Base-by-base conservation (phyloP, 2,888 invertebrate species). In the Drosophila crucigera region DNA sequence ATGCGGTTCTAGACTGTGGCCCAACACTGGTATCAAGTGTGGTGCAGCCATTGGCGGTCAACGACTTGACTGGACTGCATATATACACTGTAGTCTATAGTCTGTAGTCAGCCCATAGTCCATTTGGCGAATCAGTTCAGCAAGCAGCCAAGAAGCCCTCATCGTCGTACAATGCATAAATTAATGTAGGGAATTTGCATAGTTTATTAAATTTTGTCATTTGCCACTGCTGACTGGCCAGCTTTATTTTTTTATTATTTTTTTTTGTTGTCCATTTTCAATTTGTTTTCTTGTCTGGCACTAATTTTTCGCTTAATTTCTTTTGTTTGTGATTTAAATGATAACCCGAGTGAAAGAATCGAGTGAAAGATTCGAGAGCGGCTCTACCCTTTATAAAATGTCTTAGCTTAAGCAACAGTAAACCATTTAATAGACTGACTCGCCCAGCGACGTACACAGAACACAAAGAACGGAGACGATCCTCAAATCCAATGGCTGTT, bases 321-420 rank as follows among this genome's bases (percentile, higher is more conserved):
- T 82, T 78, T 84, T 82, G 73, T 80, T 77, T 73, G 61, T 33
- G 72, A 71, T 74, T 82, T 82, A 82, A 76, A 67, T 58, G 71
- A 70, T 68, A 58, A 52, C 22, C 52, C 30, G 56, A 68, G 68
- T 63, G 80, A 80, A 78, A 80, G 80, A 76, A 22, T 41, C 64
- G 28, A 25, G n/a, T 33, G 25, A 22, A 31, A 19, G 37, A 53
- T 61, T 70, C 68, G 47, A 56, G 65, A 47, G 54, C 50, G 50
- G 31, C 53, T 69, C 61, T 65, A 53, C 67, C 69, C 74, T 69
- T 73, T 91, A 90, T 90, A 90, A 91, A 91, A 90, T 86, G 91
- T 86, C 72, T 86, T 78, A 78, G 87, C 75, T 19, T 65, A 64
- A 71, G 65, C 78, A 73, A 69, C 59, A 75, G 76, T 67, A 66